These are phyloP conservation scores for Caenorhabditis remanei DNA, from an alignment of 1,140 invertebrate species.

Conservation along the genomic window DNA sequence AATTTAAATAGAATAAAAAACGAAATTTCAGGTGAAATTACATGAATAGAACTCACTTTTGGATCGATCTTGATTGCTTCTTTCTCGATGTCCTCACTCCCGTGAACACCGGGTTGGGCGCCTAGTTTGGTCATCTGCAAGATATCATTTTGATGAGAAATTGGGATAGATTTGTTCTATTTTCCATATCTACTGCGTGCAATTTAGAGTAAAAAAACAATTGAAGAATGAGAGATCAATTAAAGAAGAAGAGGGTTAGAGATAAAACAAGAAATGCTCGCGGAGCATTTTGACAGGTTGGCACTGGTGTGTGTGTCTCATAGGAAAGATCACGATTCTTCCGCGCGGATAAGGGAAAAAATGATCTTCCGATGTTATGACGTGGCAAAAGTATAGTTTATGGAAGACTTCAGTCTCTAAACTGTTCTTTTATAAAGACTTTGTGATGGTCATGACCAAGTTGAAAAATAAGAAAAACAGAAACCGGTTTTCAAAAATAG, in stretches of 20 bases:
- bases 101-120: slow-evolving; percentile 58
- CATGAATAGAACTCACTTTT: slow-evolving; percentile 54
- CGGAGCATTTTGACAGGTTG: slow-evolving; percentile 30
- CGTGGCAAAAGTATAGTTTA: slow-evolving; percentile 1
- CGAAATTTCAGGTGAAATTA: not conserved
- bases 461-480: not conserved
- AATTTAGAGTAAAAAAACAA: slow-evolving; percentile 33
- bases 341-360: slow-evolving; percentile 1
- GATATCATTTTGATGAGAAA: not conserved
- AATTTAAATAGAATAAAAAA: no score
- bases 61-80: slow-evolving; percentile 59
- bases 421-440: not conserved
- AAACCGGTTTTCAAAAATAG: slow-evolving; percentile 44
- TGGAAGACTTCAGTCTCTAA: not conserved
- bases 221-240: not conserved
- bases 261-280: not conserved
- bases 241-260: not conserved
- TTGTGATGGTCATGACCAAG: not conserved
- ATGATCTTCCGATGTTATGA: slow-evolving; percentile 36
- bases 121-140: slow-evolving; percentile 63
- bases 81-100: slow-evolving; percentile 43
- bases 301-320: not conserved
- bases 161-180: no score
- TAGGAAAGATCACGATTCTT: slow-evolving; percentile 8
- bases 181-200: not conserved